These are phyloP conservation scores for Tenthredo notha DNA, from an alignment of 2,888 invertebrate species.

Conservation along the genomic window DNA sequence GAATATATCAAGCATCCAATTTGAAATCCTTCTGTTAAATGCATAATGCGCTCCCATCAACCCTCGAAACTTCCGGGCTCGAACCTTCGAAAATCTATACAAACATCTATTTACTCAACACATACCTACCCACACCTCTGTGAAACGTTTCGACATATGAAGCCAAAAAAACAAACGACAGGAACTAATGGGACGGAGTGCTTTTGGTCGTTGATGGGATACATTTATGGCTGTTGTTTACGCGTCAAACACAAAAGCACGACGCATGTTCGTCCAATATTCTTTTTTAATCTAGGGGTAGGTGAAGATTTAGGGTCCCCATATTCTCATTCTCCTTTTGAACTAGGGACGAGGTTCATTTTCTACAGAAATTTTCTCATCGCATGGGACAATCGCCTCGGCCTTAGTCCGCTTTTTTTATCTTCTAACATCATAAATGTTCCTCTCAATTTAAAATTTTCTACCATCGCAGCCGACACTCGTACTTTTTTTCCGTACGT, in stretches of 20 bases:
- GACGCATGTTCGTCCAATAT: neutral
- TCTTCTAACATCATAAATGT: conserved; percentile 24
- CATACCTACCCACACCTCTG: neutral
- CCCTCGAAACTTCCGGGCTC: conserved; percentile 15
- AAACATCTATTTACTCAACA: neutral
- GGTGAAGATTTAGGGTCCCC: neutral
- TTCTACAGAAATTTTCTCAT: neutral
- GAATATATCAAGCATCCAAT: conserved; percentile 35
- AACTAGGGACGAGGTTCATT: neutral
- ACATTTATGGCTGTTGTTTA: conserved; percentile 5
- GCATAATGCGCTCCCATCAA: conserved; percentile 31
- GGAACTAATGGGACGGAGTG: conserved; percentile 7
- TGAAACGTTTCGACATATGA: neutral
- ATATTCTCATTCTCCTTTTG: neutral
- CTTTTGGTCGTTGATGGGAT: neutral
- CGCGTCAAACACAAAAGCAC: neutral
- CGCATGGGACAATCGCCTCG: neutral
- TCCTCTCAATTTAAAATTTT: conserved; percentile 35
- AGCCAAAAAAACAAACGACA: neutral
- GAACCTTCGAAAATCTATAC: conserved; percentile 28
- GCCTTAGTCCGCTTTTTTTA: neutral
- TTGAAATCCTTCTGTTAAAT: conserved; percentile 33
- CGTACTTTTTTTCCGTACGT: neutral
- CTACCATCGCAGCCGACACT: neutral
- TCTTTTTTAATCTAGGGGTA: neutral